These are phyloP conservation scores for Onychostoma macrolepis DNA, from an alignment of 2,113 vertebrate genomes.

Conservation along the genomic window DNA sequence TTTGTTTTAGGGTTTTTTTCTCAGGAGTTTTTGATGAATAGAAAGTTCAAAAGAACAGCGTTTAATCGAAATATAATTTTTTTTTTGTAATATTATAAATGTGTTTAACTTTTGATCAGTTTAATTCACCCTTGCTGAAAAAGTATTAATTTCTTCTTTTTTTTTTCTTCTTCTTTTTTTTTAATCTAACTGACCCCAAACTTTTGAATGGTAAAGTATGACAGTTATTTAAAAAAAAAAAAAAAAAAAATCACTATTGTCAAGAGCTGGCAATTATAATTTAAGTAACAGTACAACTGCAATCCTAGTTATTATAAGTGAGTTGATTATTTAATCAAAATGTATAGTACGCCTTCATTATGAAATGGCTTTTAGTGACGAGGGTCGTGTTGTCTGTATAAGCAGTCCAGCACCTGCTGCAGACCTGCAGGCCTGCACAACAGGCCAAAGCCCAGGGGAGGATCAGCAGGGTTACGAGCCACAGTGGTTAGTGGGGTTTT, in stretches of 20 bases:
- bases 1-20: too few relatives aligned
- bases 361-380: background rate
- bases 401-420: conserved; percentile 23
- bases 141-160: background rate
- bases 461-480: conserved; percentile 28
- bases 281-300: background rate
- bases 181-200: background rate
- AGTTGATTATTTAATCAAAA: background rate
- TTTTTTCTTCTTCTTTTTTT: too few relatives aligned
- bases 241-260: background rate
- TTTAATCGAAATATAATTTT: background rate
- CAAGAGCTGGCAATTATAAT: background rate
- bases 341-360: background rate
- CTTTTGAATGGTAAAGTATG: background rate
- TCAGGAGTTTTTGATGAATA: too few relatives aligned
- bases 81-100: background rate
- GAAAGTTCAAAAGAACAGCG: too few relatives aligned
- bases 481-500: background rate
- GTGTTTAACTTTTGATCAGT: background rate
- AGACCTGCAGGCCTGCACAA: conserved; percentile 22
- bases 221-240: background rate
- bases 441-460: conserved; percentile 29
- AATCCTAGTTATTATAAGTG: background rate
- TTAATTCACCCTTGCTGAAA: background rate
- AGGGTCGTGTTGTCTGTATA: background rate